Percentiles rank a stretch among this genome's conserved stretches.
phyloP scores from a whole-genome alignment of 2,888 invertebrate genomes.

The Himalopsyche kuldschensis region DNA sequence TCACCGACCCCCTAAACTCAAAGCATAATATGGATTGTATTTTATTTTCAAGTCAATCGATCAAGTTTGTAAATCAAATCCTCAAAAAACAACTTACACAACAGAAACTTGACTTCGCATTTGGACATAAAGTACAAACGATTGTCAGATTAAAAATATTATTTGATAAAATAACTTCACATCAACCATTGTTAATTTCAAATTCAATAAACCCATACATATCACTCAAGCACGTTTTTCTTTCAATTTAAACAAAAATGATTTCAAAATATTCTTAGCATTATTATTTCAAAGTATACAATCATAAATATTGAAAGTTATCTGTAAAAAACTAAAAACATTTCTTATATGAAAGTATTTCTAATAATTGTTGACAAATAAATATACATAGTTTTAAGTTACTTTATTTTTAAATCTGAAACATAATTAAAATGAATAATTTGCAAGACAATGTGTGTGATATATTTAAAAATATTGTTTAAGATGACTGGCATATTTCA shows the following conservation, averaged over 20 bases:
- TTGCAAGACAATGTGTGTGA: too few relatives aligned
- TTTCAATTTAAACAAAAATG: too few relatives aligned
- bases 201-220: too few relatives aligned
- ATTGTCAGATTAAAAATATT: not conserved
- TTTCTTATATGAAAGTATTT: too few relatives aligned
- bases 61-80: constrained; percentile 6
- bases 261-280: not conserved
- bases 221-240: too few relatives aligned
- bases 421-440: too few relatives aligned
- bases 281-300: not conserved
- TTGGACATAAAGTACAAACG: not conserved
- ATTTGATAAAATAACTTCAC: not conserved
- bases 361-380: too few relatives aligned
- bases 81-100: not conserved
- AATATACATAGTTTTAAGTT: too few relatives aligned
- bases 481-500: not conserved
- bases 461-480: not conserved
- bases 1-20: constrained; percentile 8
- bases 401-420: too few relatives aligned
- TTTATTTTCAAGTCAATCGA: constrained; percentile 2
- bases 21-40: not conserved
- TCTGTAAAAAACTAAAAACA: too few relatives aligned
- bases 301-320: too few relatives aligned
- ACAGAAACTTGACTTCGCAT: not conserved
- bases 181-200: not conserved